These are phyloP conservation scores for Caenorhabditis virilis DNA, from an alignment of 2,888 invertebrate genomes.

Conservation along the genomic window DNA sequence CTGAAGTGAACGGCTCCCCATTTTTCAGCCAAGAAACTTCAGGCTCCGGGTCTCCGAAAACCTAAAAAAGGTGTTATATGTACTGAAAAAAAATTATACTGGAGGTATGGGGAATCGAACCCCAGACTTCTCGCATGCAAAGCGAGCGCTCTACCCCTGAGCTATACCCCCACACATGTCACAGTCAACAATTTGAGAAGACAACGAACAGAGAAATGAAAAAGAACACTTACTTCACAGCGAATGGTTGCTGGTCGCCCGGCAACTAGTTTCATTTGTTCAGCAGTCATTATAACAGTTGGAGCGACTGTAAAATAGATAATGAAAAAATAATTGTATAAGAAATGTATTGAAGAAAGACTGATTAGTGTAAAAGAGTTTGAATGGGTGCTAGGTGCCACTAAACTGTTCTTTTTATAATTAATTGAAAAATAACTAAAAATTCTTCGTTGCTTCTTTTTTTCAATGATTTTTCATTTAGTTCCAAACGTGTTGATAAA, in stretches of 20 bases:
- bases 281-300: slow-evolving; percentile 44
- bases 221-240: slow-evolving; percentile 68
- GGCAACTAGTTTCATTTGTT: slow-evolving; percentile 67
- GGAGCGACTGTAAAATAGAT: slow-evolving; percentile 56
- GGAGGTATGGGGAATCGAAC: slow-evolving; percentile 65
- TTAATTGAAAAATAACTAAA: too few relatives aligned
- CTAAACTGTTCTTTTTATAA: too few relatives aligned
- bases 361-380: too few relatives aligned
- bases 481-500: too few relatives aligned
- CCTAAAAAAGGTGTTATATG: slow-evolving; percentile 17
- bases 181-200: not conserved
- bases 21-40: slow-evolving; percentile 71
- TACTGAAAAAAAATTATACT: slow-evolving; percentile 16
- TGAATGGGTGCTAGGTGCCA: too few relatives aligned
- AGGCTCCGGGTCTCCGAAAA: slow-evolving; percentile 69
- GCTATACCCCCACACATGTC: slow-evolving; percentile 56
- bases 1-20: slow-evolving; percentile 71
- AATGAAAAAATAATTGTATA: too few relatives aligned
- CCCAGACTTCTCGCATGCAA: slow-evolving; percentile 68
- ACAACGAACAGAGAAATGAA: not conserved
- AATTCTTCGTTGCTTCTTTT: too few relatives aligned
- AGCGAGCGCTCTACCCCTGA: slow-evolving; percentile 68
- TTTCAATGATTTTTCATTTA: not conserved
- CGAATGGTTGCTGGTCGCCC: slow-evolving; percentile 69
- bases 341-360: too few relatives aligned